Percentiles rank a stretch among this genome's conserved stretches.
These are phyloP conservation scores for Raillietiella orientalis DNA, from an alignment of 2,888 invertebrate genomes.

Conservation along the genomic window DNA sequence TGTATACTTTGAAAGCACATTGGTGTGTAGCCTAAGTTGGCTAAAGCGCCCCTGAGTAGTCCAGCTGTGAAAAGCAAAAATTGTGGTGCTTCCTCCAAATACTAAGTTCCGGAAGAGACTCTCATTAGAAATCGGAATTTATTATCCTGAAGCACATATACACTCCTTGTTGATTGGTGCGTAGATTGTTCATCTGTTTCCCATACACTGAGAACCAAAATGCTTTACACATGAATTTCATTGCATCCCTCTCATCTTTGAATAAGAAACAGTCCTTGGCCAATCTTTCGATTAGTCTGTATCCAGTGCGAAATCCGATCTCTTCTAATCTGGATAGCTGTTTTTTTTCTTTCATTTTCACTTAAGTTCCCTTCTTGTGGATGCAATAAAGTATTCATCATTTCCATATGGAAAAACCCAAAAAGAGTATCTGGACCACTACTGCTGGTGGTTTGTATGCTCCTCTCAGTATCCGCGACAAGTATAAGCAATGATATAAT, in stretches of 20 bases:
- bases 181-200: constrained; percentile 86
- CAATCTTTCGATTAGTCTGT: constrained; percentile 22
- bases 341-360: constrained; percentile 11
- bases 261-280: constrained; percentile 75
- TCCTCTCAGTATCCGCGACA: too few species aligned
- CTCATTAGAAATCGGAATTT: constrained; percentile 61
- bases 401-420: constrained; percentile 64
- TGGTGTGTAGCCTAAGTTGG: constrained; percentile 70
- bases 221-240: constrained; percentile 96
- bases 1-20: too few species aligned
- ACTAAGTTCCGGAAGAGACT: constrained; percentile 61
- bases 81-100: constrained; percentile 61
- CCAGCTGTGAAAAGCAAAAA: constrained; percentile 88
- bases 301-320: constrained; percentile 21
- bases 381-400: constrained; percentile 39
- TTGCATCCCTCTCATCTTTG: constrained; percentile 84
- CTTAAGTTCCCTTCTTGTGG: constrained; percentile 17
- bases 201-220: constrained; percentile 95
- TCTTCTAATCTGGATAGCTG: constrained; percentile 16
- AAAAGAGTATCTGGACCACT: constrained; percentile 59
- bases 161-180: constrained; percentile 92
- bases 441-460: too few species aligned
- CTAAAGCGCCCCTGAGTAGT: constrained; percentile 66
- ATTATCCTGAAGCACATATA: constrained; percentile 92
- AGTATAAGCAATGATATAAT: too few species aligned